These are phyloP conservation scores for Gorsachius goisagi DNA, from an alignment of 2,113 vertebrate genomes.

Conservation along the genomic window DNA sequence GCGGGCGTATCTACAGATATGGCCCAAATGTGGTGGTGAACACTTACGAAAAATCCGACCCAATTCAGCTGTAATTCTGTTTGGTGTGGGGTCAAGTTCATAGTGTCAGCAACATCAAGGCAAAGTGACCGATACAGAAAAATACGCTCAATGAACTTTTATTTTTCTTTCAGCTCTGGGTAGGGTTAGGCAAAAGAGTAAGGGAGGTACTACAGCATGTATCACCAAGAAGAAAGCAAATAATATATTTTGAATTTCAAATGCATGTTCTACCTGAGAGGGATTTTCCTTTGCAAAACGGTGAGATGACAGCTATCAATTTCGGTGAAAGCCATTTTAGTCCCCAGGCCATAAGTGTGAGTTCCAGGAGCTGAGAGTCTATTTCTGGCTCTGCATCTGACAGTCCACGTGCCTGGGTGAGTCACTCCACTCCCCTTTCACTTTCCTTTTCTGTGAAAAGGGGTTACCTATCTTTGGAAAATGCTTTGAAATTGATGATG, in stretches of 20 bases:
- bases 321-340: background rate
- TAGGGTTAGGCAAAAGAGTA: background rate
- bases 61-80: background rate
- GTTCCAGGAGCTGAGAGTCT: background rate
- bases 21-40: background rate
- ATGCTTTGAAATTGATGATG: background rate
- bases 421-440: background rate
- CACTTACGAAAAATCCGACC: background rate
- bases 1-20: background rate
- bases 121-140: background rate
- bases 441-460: slow-evolving; percentile 52
- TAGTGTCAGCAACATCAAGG: background rate
- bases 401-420: background rate
- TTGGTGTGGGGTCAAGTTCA: background rate
- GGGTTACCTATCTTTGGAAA: background rate
- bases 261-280: background rate
- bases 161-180: background rate
- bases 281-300: background rate
- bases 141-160: background rate
- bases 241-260: background rate
- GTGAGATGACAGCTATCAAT: background rate
- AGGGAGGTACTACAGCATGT: background rate
- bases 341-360: background rate
- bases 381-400: background rate
- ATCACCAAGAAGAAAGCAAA: background rate